Percentiles rank a stretch among this genome's conserved stretches.
These are phyloP conservation scores for Acrossocheilus wenchowensis DNA, from an alignment of 2,797 vertebrate genomes.

Conservation along the genomic window DNA sequence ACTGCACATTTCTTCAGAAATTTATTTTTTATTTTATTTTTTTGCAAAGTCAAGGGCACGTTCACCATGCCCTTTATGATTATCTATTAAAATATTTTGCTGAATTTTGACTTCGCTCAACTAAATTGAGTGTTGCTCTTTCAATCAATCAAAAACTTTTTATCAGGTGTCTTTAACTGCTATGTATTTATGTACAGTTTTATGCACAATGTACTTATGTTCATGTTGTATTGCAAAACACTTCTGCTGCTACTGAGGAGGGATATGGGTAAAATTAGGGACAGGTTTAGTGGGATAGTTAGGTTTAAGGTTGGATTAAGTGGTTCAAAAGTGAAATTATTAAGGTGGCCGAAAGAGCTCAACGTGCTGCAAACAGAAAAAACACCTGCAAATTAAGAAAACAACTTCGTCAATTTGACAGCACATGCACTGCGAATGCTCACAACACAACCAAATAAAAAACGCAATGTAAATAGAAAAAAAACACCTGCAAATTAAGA, in stretches of 20 bases:
- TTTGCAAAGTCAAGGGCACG: not conserved
- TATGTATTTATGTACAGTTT: not conserved
- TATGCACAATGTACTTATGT: not conserved
- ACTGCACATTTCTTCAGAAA: too few species aligned
- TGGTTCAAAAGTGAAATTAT: not conserved
- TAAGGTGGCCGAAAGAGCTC: too few species aligned
- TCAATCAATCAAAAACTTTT: too few species aligned
- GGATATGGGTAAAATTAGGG: not conserved
- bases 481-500: too few species aligned
- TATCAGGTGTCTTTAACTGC: too few species aligned
- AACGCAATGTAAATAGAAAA: too few species aligned
- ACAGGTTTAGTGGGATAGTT: not conserved
- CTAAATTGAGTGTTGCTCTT: not conserved
- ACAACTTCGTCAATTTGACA: too few species aligned
- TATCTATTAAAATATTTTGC: too few species aligned
- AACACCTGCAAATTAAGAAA: too few species aligned
- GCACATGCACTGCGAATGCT: too few species aligned
- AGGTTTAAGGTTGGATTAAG: not conserved
- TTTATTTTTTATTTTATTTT: not conserved
- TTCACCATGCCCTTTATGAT: not conserved
- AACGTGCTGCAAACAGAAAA: too few species aligned
- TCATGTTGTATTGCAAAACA: not conserved
- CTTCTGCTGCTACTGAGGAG: not conserved
- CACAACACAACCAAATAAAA: too few species aligned
- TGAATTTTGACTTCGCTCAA: not conserved